These are phyloP conservation scores for Pseudomyrmex cubaensis DNA, from an alignment of 1,140 invertebrate species.

Conservation along the genomic window DNA sequence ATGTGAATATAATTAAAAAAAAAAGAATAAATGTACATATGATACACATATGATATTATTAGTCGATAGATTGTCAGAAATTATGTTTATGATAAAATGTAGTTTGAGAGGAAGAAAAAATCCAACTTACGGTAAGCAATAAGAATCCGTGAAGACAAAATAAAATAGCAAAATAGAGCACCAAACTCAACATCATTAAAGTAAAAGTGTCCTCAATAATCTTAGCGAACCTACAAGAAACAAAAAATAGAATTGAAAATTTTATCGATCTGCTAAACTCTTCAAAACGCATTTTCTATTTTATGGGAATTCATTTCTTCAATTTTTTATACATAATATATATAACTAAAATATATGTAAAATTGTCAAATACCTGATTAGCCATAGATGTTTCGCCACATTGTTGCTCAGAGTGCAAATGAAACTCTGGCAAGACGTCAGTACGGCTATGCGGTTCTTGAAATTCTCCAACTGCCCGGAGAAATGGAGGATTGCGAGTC, in stretches of 20 bases:
- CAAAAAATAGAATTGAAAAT: background rate
- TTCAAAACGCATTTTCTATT: too few relatives aligned
- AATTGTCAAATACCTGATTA: conserved; percentile 39
- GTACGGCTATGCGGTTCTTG: background rate
- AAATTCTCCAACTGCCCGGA: conserved; percentile 49
- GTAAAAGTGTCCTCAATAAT: conserved; percentile 46
- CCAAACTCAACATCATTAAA: conserved; percentile 32
- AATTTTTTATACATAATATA: background rate
- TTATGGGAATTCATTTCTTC: background rate
- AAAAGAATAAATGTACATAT: too few relatives aligned
- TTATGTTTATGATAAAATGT: too few relatives aligned
- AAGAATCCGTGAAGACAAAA: conserved; percentile 41
- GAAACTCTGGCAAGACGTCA: conserved; percentile 5
- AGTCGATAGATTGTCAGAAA: too few relatives aligned
- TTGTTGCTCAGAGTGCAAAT: background rate
- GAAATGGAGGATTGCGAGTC: conserved; percentile 31
- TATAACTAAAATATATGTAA: background rate
- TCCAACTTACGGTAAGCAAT: conserved; percentile 43
- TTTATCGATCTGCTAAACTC: too few relatives aligned
- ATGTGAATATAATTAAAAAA: too few relatives aligned
- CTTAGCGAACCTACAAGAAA: conserved; percentile 15
- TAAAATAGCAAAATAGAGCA: conserved; percentile 36
- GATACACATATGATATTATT: too few relatives aligned
- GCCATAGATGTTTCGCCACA: conserved; percentile 10
- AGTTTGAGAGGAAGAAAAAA: too few relatives aligned